Conservation (phyloP, 2,888 invertebrate genomes). For the Cactoblastis cactorum region DNA sequence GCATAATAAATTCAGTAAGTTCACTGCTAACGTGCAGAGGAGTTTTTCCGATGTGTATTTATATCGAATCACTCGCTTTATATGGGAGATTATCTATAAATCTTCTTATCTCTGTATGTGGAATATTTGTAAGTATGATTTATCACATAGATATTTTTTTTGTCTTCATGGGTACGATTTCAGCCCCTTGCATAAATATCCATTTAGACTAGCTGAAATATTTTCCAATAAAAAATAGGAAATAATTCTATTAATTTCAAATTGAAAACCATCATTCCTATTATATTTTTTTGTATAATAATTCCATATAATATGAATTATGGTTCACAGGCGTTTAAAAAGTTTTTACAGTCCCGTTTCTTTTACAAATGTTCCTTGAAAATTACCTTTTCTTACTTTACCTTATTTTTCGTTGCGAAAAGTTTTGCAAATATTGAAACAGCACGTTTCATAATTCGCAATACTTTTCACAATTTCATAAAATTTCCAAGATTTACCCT, state of each 20-base stretch:
- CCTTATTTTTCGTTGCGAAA: no score
- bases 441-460: background rate
- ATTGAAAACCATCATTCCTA: no score
- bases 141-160: no score
- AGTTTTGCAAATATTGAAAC: no score
- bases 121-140: background rate
- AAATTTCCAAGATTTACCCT: background rate
- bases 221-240: no score
- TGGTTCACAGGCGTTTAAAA: background rate
- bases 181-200: no score
- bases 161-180: no score
- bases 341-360: background rate
- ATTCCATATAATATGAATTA: background rate
- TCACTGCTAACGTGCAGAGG: background rate
- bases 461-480: background rate
- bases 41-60: slow-evolving; percentile 9
- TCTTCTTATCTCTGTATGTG: slow-evolving; percentile 1
- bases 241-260: no score
- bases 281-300: no score
- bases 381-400: background rate
- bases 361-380: background rate
- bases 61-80: background rate
- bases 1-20: slow-evolving; percentile 10
- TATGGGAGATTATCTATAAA: slow-evolving; percentile 3
- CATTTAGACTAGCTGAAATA: no score